A percentile compares a stretch with the other conserved stretches of the same genome.
phyloP scores from a whole-genome alignment of 2,888 invertebrate genomes.

The Drosophila barbarae region DNA sequence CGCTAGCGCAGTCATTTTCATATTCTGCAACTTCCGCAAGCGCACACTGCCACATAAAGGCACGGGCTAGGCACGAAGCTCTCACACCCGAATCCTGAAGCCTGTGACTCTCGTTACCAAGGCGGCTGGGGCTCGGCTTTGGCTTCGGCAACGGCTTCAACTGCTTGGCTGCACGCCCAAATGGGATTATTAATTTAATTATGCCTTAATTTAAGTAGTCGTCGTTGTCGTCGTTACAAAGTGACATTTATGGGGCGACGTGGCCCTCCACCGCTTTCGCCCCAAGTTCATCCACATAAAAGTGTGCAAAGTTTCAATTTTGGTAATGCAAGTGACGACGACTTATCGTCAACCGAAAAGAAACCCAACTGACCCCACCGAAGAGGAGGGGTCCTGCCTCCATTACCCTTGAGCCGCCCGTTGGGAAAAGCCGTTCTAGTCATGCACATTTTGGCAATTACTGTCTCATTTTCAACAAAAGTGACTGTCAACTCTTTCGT shows the following conservation, averaged over 20 bases:
- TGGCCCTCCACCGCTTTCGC: neutral
- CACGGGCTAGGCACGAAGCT: neutral
- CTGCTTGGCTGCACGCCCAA: slow-evolving; percentile 62
- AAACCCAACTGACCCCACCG: slow-evolving; percentile 40
- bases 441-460: slow-evolving; percentile 68
- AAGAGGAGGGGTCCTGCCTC: neutral
- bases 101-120: slow-evolving; percentile 2
- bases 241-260: slow-evolving; percentile 54
- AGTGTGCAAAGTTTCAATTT: slow-evolving; percentile 62
- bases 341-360: slow-evolving; percentile 52
- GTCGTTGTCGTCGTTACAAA: slow-evolving; percentile 58
- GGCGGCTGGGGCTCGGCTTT: slow-evolving; percentile 26
- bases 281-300: slow-evolving; percentile 35
- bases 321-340: slow-evolving; percentile 56
- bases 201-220: slow-evolving; percentile 74
- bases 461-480: slow-evolving; percentile 70
- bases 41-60: slow-evolving; percentile 18
- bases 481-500: slow-evolving; percentile 67
- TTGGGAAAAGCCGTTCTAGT: slow-evolving; percentile 49
- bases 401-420: slow-evolving; percentile 21
- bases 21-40: slow-evolving; percentile 72
- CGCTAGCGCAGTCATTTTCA: slow-evolving; percentile 75
- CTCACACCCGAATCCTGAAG: neutral
- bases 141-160: slow-evolving; percentile 44
- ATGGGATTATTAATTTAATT: slow-evolving; percentile 79